Base-by-base conservation (phyloP, 2,797 vertebrate genomes). In the Carapus acus region DNA sequence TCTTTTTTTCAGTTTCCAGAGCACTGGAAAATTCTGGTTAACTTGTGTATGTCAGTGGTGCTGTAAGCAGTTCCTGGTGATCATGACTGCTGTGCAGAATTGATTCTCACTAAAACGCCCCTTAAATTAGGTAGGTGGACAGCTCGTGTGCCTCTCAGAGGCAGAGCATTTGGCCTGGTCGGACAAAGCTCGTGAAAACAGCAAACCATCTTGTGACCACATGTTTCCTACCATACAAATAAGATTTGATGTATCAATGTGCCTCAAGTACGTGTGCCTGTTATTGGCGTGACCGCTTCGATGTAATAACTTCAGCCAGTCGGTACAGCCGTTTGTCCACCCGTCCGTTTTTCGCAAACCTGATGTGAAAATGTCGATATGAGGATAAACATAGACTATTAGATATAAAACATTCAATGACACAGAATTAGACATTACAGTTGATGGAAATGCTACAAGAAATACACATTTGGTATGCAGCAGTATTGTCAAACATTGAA, bases 181-280 rank as follows among this genome's bases (percentile, higher is more conserved):
- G n/a, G 24, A 22, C 38, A 19, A 20, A 3, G 3, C 21, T 44
- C 12, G 17, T 22, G 14, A 34, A 29, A 37, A 23, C 27, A 22
- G 8, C 29, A 12, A 3, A 34, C 20, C 36, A 54, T 49, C 17
- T 55, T 56, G 39, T 8, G 11, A 42, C 23, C 57, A 43, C 51
- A 49, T 34, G 51, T 59, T 53, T 55, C 16, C 42, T 44, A 41
- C 27, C 33, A 31, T n/a, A 27, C 29, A 24, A 47, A 39, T 31
- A 21, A 37, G 23, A 7, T 48, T 44, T n/a, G 20, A 13, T 31
- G 8, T 33, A 24, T 18, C 17, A 4, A 8, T 16, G 12, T 33
- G 5, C 17, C n/a, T 54, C 1, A 33, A 13, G 31, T 24, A 4
- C 21, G 6, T 15, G 14, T 47, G 46, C 3, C 40, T 13, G 18